Percentiles rank a stretch among this genome's conserved stretches.
Conservation (phyloP, 2,797 vertebrate species). For the Cynopterus sphinx region DNA sequence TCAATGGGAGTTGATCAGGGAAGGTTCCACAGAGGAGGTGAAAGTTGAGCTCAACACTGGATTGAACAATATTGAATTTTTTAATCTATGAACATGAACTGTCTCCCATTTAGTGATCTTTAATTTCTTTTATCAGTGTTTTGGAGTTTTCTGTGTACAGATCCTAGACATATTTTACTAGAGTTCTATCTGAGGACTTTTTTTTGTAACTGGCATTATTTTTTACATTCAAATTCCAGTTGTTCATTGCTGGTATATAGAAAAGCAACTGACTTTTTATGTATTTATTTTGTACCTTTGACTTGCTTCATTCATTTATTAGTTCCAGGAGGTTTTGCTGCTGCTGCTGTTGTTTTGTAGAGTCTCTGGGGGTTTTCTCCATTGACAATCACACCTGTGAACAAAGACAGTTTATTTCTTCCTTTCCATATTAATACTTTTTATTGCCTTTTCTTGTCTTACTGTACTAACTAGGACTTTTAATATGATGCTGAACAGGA, state of each 20-base stretch:
- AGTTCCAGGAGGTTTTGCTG: neutral
- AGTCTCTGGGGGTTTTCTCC: neutral
- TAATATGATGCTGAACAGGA: neutral
- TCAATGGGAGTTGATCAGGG: neutral
- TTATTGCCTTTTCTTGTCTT: neutral
- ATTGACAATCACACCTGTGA: neutral
- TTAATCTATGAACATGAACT: neutral
- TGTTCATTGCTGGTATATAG: neutral
- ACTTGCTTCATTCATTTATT: neutral
- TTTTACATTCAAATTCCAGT: neutral
- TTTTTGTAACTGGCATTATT: neutral
- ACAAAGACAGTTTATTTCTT: neutral
- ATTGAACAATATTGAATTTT: neutral
- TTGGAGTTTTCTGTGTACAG: neutral
- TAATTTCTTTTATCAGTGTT: neutral
- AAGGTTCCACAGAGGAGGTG: neutral
- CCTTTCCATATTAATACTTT: neutral
- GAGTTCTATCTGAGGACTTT: neutral
- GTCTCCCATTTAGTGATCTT: neutral
- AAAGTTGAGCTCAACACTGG: neutral
- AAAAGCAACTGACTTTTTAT: neutral
- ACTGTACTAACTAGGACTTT: neutral
- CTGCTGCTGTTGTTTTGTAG: neutral
- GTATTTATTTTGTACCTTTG: neutral
- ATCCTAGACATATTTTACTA: neutral